Evolutionary conservation across 2,888 invertebrate species (phyloP).

Genomic region (Chromoteleia sp.): DNA sequence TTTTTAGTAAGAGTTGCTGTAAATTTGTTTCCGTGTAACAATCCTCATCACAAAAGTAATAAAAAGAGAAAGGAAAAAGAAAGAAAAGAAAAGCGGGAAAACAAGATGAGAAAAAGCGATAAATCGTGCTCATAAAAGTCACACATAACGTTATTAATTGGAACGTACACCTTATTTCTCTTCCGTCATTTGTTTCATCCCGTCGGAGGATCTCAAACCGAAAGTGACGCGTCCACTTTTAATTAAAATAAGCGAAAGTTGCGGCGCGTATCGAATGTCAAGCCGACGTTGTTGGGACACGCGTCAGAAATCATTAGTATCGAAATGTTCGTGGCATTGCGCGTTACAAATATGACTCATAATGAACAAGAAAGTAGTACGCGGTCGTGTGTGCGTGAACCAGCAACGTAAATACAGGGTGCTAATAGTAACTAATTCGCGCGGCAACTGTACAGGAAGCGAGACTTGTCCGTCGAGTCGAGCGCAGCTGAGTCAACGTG

Average conservation of each 20-base stretch:
- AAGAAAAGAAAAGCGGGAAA: background rate
- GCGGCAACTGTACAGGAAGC: slow-evolving; percentile 63
- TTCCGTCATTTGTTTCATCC: slow-evolving; percentile 23
- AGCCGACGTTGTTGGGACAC: slow-evolving; percentile 15
- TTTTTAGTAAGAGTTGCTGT: too few relatives aligned
- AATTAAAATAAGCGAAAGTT: slow-evolving; percentile 58
- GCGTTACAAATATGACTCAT: slow-evolving; percentile 35
- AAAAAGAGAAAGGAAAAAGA: background rate
- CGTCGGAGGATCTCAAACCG: slow-evolving; percentile 14
- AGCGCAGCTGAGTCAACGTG: slow-evolving; percentile 61
- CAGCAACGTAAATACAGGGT: slow-evolving; percentile 41
- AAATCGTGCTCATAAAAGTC: slow-evolving; percentile 14
- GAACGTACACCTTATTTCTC: slow-evolving; percentile 27
- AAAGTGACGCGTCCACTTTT: slow-evolving; percentile 46
- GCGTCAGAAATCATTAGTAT: slow-evolving; percentile 35
- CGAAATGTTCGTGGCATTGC: slow-evolving; percentile 23
- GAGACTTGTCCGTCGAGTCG: slow-evolving; percentile 62
- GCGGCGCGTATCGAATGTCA: slow-evolving; percentile 27
- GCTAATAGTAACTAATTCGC: slow-evolving; percentile 63
- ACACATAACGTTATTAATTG: slow-evolving; percentile 25
- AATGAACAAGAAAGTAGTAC: slow-evolving; percentile 32
- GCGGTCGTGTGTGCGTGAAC: slow-evolving; percentile 11
- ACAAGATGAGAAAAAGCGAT: slow-evolving; percentile 1
- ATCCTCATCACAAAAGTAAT: background rate
- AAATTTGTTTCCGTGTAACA: too few relatives aligned